Base-by-base conservation (phyloP, 2,113 vertebrate genomes). In the Alligator mississippiensis region DNA sequence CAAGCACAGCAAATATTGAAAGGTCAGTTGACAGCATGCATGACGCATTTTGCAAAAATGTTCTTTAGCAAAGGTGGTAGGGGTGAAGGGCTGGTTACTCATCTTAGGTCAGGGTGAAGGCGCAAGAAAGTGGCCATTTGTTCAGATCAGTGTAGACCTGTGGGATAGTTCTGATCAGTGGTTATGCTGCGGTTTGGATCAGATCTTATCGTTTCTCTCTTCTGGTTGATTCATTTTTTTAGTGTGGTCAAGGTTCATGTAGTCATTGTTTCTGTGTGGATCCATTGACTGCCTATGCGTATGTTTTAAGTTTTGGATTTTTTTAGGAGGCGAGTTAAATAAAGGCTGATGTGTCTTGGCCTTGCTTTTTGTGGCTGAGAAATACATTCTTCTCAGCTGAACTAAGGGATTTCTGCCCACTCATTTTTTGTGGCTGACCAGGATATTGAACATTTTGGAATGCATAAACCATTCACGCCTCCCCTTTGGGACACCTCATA, bases 311-410 rank as follows among this genome's bases (percentile, higher is more conserved):
- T 27, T 9, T 81, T 11, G 3, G 38, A 38, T 81, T 21, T 55
- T 74, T 25, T 19, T 21, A 80, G 24, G 77, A 84, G 89, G 27
- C 90, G 82, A 88, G 90, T 94, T 94, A 87, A 95, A 80, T 82
- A 47, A 86, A 82, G 93, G 58, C 70, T 92, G 91, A 80, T 93
- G 84, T 74, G 76, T 84, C 82, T 89, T 96, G 94, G 95, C 87
- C 30, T 72, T 57, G 82, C 76, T 90, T 80, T 30, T 82, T 76
- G 91, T 1, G 72, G 89, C 87, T 94, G 62, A 88, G 87, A 76
- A 93, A 34, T 76, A 59, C 91, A 74, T 94, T 92, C 89, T 82
- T 92, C 28, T 5, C 76, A 82, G 59, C 79, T 87, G 82, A 91
- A 84, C 88, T 85, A 18, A 13, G 55, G 62, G 68, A 14, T 61